Evolutionary conservation across 2,888 invertebrate species (phyloP).

Genomic region (Aspidiotus destructor): DNA sequence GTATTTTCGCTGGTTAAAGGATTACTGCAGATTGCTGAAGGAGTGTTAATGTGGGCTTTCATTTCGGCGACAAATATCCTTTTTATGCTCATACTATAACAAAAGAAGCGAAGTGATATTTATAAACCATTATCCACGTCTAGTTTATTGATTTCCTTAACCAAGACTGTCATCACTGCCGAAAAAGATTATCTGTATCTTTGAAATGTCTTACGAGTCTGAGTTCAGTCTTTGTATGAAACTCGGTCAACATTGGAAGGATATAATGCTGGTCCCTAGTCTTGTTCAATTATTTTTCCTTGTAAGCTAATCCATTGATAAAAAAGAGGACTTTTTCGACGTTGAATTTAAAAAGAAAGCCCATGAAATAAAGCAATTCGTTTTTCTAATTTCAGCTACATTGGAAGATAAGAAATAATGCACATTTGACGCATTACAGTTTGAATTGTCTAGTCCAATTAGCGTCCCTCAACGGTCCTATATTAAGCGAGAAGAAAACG

Average conservation of each 20-base stretch:
- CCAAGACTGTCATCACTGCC: constrained; percentile 45
- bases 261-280: constrained; percentile 63
- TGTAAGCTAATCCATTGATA: constrained; percentile 40
- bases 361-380: neutral
- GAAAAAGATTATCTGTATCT: constrained; percentile 59
- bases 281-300: constrained; percentile 70
- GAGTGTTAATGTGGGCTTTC: constrained; percentile 72
- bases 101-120: neutral
- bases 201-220: constrained; percentile 58
- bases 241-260: constrained; percentile 60
- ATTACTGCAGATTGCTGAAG: constrained; percentile 66
- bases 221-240: constrained; percentile 51
- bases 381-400: constrained; percentile 48
- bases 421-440: constrained; percentile 65
- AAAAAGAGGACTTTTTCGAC: too few species aligned
- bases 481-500: constrained; percentile 45
- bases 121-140: neutral
- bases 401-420: constrained; percentile 66
- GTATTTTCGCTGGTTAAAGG: constrained; percentile 55
- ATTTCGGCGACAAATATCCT: constrained; percentile 52
- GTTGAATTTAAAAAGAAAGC: too few species aligned
- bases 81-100: constrained; percentile 38
- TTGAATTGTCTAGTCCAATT: constrained; percentile 74
- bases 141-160: constrained; percentile 38
- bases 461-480: constrained; percentile 55